Evolutionary conservation across 2,113 vertebrate genomes (phyloP).

Genomic region (Pelobates fuscus): DNA sequence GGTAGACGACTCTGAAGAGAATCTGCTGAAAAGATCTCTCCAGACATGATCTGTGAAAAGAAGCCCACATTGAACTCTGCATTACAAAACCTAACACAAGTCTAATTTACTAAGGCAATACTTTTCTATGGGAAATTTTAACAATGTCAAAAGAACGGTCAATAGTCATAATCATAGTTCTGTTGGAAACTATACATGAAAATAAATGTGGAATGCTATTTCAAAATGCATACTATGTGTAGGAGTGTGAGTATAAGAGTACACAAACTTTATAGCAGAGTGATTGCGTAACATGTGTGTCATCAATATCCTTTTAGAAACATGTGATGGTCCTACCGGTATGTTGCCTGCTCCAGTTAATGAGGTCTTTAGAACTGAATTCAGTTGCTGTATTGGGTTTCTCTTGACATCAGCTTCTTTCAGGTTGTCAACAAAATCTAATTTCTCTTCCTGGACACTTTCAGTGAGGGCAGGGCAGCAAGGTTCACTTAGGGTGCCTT

Average conservation of each 20-base stretch:
- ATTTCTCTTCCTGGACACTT: conserved; percentile 65
- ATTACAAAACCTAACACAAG: background rate
- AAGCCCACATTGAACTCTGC: background rate
- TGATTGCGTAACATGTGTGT: no score
- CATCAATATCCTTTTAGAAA: no score
- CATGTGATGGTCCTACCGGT: conserved; percentile 62
- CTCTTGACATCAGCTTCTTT: conserved; percentile 51
- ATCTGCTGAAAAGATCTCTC: conserved; percentile 35
- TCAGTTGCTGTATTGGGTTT: conserved; percentile 70
- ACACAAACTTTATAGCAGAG: no score
- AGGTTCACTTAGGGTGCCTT: conserved; percentile 75
- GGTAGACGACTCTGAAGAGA: conserved; percentile 82
- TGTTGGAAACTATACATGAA: no score
- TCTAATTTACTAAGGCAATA: no score
- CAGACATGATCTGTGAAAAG: conserved; percentile 24
- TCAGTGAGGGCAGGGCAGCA: conserved; percentile 81
- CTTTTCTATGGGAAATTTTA: no score
- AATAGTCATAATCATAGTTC: no score
- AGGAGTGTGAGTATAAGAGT: no score
- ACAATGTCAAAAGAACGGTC: no score
- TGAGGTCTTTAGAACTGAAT: conserved; percentile 66
- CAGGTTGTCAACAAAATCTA: conserved; percentile 67
- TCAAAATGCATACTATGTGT: no score
- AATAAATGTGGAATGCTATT: no score
- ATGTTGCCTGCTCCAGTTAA: conserved; percentile 64